A percentile compares a stretch with the other conserved stretches of the same genome.
These are phyloP conservation scores for Macroramphosus scolopax DNA, from an alignment of 2,797 vertebrate genomes.

Conservation along the genomic window DNA sequence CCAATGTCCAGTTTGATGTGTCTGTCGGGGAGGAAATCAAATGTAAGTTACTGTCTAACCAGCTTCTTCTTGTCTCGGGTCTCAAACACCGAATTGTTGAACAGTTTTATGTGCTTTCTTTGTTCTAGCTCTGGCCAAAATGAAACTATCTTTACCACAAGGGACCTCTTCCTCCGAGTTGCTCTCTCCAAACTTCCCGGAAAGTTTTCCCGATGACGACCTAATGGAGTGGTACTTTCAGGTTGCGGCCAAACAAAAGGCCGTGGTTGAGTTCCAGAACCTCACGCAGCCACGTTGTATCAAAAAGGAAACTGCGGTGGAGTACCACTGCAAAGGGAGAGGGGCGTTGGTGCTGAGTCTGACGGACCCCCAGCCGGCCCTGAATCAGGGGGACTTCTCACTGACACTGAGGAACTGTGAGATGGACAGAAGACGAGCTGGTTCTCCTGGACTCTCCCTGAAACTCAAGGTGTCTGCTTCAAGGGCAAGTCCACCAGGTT, in stretches of 20 bases:
- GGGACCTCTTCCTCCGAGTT: slow-evolving; percentile 74
- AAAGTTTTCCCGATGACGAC: slow-evolving; percentile 84
- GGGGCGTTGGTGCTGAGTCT: slow-evolving; percentile 20
- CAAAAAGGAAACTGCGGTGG: slow-evolving; percentile 78
- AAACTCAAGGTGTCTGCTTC: slow-evolving; percentile 57
- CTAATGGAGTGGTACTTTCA: slow-evolving; percentile 85
- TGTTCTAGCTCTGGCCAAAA: slow-evolving; percentile 79
- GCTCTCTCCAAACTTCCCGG: slow-evolving; percentile 86
- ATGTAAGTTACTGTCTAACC: slow-evolving; percentile 43
- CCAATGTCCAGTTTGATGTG: slow-evolving; percentile 45
- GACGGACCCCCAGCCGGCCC: slow-evolving; percentile 36
- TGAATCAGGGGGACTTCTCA: slow-evolving; percentile 50
- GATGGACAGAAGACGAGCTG: slow-evolving; percentile 43
- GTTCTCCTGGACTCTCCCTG: slow-evolving; percentile 51
- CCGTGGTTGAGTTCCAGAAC: slow-evolving; percentile 71
- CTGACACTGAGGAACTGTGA: slow-evolving; percentile 73
- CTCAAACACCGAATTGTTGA: background rate
- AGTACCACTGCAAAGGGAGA: slow-evolving; percentile 67
- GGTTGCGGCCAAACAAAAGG: slow-evolving; percentile 73
- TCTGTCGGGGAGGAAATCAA: slow-evolving; percentile 54
- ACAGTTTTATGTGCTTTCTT: background rate
- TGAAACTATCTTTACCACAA: slow-evolving; percentile 77
- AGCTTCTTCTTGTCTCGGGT: background rate
- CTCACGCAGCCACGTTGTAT: slow-evolving; percentile 79
- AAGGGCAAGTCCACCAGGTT: slow-evolving; percentile 53